phyloP scores from a whole-genome alignment of 2,113 vertebrate species.

The Rostratula benghalensis region DNA sequence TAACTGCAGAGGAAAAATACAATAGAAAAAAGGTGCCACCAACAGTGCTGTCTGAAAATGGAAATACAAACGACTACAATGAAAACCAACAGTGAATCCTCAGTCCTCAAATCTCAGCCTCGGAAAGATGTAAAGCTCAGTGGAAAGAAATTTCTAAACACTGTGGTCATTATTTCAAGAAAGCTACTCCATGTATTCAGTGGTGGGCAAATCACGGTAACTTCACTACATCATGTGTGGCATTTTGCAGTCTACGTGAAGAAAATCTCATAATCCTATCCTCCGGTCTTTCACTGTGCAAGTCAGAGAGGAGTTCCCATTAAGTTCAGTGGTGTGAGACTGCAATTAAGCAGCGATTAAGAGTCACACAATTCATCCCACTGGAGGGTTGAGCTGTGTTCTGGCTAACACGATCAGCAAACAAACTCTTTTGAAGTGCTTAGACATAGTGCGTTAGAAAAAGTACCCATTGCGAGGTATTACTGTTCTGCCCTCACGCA shows the following conservation, averaged over 20 bases:
- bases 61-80: background rate
- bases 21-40: background rate
- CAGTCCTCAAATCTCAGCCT: background rate
- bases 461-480: background rate
- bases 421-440: constrained; percentile 19
- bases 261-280: constrained; percentile 28
- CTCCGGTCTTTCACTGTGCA: background rate
- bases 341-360: constrained; percentile 33
- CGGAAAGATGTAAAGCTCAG: background rate
- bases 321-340: background rate
- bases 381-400: background rate
- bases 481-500: background rate
- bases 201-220: background rate
- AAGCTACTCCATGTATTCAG: background rate
- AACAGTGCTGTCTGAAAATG: background rate
- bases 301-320: background rate
- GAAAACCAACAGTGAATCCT: background rate
- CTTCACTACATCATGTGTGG: background rate
- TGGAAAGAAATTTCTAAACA: background rate
- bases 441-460: background rate
- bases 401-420: background rate
- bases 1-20: background rate
- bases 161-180: background rate
- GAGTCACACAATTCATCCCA: background rate
- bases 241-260: background rate